Base-by-base conservation (phyloP, 2,797 vertebrate genomes). In the Clarias fuscus region DNA sequence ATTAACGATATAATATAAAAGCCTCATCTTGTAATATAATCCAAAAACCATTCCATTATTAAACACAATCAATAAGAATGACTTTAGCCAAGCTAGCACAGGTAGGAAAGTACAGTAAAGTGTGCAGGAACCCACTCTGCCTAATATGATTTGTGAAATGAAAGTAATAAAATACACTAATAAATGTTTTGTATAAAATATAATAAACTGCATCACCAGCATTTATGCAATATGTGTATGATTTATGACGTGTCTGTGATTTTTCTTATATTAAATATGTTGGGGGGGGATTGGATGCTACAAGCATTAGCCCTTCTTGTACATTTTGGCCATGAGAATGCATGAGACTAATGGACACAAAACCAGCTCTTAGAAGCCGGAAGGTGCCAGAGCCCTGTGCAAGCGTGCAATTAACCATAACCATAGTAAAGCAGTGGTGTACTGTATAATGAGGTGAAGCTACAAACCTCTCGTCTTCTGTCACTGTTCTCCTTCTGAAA, bases 401-500 rank as follows among this genome's bases (percentile, higher is more conserved):
- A 73, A 73, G 37, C 8, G 15, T 18, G 27, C 20, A 56, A 33
- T 8, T 10, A 59, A 62, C 18, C 20, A 61, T 24, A 61, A 37
- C 30, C 30, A 4, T 18, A 6, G 33, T 77, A 24, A 62, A 79
- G 77, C 43, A 56, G 64, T 24, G 17, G 30, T 13, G 61, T 40
- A 18, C 14, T 27, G n/a, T 40, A 24, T 27, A 10, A 71, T 5
- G 77, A 53, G 0, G 78, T 15, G 22, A n/a, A 22, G 67, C 17
- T 22, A 67, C 91, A 91, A 92, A 99, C 98, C 97, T 99, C 98
- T 90, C 98, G 98, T 91, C 96, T 97, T 72, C 98, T 92, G 93
- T 99, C 98, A 0, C 96, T 97, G 94, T 97, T 97, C 91, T 99
- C 97, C 91, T 97, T 97, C 95, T 98, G 97, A 88, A 99, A 95